These are phyloP conservation scores for Megatriorchis doriae DNA, from an alignment of 2,113 vertebrate species.

Conservation along the genomic window DNA sequence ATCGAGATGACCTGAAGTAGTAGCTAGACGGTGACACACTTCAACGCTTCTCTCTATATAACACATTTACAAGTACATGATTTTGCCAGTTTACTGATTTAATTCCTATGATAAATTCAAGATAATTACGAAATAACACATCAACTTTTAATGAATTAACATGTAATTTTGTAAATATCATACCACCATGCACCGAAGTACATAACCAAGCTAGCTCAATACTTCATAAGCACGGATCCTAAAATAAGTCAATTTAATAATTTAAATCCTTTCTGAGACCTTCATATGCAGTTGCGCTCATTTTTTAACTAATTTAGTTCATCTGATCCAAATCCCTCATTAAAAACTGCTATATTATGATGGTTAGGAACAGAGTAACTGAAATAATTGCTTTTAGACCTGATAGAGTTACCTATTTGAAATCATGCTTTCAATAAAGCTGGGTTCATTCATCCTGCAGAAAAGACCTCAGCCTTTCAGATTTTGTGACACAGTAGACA, in stretches of 20 bases:
- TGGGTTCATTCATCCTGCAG: not conserved
- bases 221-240: not conserved
- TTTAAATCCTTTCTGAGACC: not conserved
- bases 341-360: not conserved
- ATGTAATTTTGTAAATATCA: not conserved
- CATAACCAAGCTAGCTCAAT: not conserved
- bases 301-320: not conserved
- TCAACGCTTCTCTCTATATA: accelerated
- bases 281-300: not conserved
- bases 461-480: not conserved
- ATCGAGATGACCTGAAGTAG: accelerated
- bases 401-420: not conserved
- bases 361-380: not conserved
- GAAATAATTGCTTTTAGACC: not conserved
- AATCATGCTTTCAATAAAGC: not conserved
- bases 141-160: not conserved
- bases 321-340: not conserved
- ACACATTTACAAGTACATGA: not conserved
- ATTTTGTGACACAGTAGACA: not conserved
- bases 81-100: not conserved
- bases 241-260: not conserved
- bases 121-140: not conserved
- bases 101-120: not conserved
- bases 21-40: not conserved
- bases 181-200: too few relatives aligned